Evolutionary conservation across 1,140 invertebrate genomes (phyloP).

Genomic region (Drosophila funebris): DNA sequence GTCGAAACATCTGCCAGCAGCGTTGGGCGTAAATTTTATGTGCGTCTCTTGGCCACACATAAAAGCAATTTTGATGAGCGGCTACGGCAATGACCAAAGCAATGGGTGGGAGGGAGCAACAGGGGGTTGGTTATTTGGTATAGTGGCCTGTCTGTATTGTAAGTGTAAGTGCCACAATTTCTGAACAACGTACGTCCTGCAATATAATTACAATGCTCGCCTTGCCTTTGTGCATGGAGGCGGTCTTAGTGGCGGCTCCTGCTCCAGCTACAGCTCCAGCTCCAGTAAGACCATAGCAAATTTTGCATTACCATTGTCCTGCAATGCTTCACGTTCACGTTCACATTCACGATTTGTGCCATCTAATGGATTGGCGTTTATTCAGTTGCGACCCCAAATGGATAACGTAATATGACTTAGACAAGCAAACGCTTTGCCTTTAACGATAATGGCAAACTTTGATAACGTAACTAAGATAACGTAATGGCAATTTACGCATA

Average conservation of each 20-base stretch:
- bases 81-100: not conserved
- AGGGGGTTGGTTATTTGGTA: not conserved
- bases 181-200: conserved; percentile 62
- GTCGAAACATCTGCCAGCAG: conserved; percentile 69
- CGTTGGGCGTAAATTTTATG: conserved; percentile 73
- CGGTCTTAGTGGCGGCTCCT: conserved; percentile 46
- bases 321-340: conserved; percentile 53
- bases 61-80: conserved; percentile 81
- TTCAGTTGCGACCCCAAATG: conserved; percentile 39
- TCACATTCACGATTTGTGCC: conserved; percentile 54
- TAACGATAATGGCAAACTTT: conserved; percentile 9
- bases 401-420: not conserved
- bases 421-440: not conserved
- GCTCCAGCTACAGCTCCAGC: not conserved
- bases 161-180: conserved; percentile 70
- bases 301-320: conserved; percentile 59
- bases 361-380: conserved; percentile 77
- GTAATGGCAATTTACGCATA: conserved; percentile 28
- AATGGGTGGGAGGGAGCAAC: no score
- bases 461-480: conserved; percentile 22
- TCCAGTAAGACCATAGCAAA: conserved; percentile 20
- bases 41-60: conserved; percentile 65
- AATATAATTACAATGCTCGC: conserved; percentile 76
- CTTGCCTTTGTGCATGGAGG: conserved; percentile 21
- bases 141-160: conserved; percentile 39